phyloP scores from a whole-genome alignment of 2,888 invertebrate species.

The Clusia tigrina region DNA sequence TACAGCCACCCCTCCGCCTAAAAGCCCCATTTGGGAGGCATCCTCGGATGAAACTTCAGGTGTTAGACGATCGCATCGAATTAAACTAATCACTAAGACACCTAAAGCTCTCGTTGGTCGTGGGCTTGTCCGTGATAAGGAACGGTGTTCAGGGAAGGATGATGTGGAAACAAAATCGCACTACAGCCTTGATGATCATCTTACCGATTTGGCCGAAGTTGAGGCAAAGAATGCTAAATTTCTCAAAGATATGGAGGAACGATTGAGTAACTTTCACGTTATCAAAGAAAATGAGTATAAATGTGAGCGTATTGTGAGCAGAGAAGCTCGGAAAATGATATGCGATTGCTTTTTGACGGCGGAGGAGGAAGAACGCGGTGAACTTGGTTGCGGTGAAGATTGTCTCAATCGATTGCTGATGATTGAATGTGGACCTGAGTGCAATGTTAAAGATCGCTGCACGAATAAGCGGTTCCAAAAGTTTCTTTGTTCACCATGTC shows the following conservation, averaged over 20 bases:
- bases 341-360: constrained; percentile 93
- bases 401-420: constrained; percentile 96
- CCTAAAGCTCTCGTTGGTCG: constrained; percentile 67
- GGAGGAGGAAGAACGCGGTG: constrained; percentile 85
- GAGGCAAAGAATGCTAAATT: constrained; percentile 60
- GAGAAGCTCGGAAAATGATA: constrained; percentile 91
- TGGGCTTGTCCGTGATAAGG: constrained; percentile 71
- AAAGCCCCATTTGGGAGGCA: constrained; percentile 35
- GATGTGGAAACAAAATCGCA: constrained; percentile 57
- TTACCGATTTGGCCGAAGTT: constrained; percentile 54
- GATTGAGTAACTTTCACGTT: constrained; percentile 78
- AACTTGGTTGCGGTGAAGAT: constrained; percentile 91
- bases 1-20: constrained; percentile 42
- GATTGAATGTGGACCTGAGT: constrained; percentile 96
- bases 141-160: constrained; percentile 52
- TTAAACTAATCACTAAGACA: constrained; percentile 74
- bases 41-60: constrained; percentile 41
- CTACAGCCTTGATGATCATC: constrained; percentile 61
- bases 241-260: constrained; percentile 63
- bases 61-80: constrained; percentile 78
- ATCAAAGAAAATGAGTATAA: constrained; percentile 88
- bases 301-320: constrained; percentile 83
- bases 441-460: constrained; percentile 88
- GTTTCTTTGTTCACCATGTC: constrained; percentile 82
- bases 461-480: constrained; percentile 95